Conservation (phyloP, 2,888 invertebrate genomes). For the Neoaliturus tenellus region DNA sequence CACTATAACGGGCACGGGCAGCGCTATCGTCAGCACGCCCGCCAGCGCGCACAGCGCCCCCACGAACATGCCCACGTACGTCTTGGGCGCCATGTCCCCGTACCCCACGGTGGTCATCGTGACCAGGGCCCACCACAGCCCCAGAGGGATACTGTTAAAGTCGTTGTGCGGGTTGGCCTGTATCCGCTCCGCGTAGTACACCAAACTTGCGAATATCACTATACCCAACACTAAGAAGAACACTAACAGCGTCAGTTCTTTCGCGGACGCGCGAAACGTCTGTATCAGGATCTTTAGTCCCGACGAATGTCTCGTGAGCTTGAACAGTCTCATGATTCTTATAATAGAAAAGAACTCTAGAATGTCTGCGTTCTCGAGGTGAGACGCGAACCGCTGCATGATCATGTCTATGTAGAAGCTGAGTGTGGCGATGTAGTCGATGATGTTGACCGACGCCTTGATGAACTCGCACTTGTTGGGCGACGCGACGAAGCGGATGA, state of each 20-base stretch:
- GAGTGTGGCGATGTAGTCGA: constrained; percentile 99
- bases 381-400: constrained; percentile 92
- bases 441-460: constrained; percentile 97
- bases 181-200: constrained; percentile 98
- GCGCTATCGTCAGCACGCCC: constrained; percentile 98
- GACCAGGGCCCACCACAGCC: constrained; percentile 99
- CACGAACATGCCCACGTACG: constrained; percentile 99
- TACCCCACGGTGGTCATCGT: constrained; percentile 99
- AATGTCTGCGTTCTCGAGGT: constrained; percentile 96
- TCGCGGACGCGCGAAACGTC: constrained; percentile 97
- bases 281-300: constrained; percentile 99
- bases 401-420: constrained; percentile 97
- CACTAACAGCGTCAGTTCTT: constrained; percentile 96
- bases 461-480: constrained; percentile 94
- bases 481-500: constrained; percentile 93
- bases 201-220: constrained; percentile 98
- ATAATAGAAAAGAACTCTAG: constrained; percentile 99
- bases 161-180: constrained; percentile 97
- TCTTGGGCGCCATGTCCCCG: constrained; percentile 99
- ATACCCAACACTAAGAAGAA: constrained; percentile 99
- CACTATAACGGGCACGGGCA: constrained; percentile 99
- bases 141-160: constrained; percentile 98
- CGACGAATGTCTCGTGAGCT: constrained; percentile 97
- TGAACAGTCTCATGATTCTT: constrained; percentile 98
- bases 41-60: constrained; percentile 98